Evolutionary conservation across 2,113 vertebrate genomes (phyloP).

Genomic region (Lophura nycthemera): DNA sequence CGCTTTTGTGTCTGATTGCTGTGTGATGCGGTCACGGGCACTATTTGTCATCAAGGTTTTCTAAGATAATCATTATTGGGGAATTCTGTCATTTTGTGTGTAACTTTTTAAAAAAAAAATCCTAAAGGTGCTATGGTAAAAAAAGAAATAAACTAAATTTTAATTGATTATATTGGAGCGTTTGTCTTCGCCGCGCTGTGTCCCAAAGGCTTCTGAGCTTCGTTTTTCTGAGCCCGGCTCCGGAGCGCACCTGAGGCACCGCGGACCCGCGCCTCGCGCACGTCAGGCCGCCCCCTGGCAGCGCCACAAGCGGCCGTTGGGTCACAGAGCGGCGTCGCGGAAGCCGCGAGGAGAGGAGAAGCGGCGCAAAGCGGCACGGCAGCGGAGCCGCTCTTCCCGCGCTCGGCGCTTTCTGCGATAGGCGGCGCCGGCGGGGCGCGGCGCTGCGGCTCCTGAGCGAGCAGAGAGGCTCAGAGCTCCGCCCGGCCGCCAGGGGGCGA

Average conservation of each 20-base stretch:
- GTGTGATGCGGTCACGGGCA: background rate
- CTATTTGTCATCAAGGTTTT: slow-evolving; percentile 30
- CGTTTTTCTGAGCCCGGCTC: no score
- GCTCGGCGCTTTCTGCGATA: no score
- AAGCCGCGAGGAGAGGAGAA: no score
- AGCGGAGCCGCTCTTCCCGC: no score
- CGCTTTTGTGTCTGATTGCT: background rate
- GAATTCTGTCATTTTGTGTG: background rate
- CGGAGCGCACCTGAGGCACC: no score
- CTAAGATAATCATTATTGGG: slow-evolving; percentile 3
- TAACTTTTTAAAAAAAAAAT: background rate
- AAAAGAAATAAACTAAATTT: background rate
- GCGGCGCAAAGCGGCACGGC: no score
- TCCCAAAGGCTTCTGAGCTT: background rate
- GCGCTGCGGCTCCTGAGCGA: accelerated
- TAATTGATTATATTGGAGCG: no score
- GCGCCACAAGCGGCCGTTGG: no score
- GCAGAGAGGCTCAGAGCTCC: accelerated
- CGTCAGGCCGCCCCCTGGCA: no score
- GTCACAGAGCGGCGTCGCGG: no score
- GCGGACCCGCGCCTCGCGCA: no score
- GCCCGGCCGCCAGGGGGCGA: background rate
- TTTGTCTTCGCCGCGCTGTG: accelerated
- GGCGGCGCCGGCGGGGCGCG: no score
- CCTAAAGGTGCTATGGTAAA: background rate